Evolutionary conservation across 1,140 invertebrate species (phyloP), one percentile per base, ranked within the genome.

Genomic region (Hermetia illucens): DNA sequence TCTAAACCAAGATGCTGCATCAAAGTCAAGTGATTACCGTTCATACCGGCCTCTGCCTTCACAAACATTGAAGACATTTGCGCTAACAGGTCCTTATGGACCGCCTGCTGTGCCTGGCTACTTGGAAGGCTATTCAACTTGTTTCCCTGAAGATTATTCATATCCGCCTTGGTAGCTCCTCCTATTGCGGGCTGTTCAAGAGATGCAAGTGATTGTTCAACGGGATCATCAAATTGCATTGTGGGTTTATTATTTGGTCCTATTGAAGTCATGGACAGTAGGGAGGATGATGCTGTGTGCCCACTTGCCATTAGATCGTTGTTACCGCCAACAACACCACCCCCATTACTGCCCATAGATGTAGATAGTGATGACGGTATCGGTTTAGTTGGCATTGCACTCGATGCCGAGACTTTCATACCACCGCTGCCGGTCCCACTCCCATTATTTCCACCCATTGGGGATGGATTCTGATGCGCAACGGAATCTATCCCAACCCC

Each of bases 151-250:
- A 44, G 45, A 9, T 40, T 29, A 19, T 13, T 46, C 39, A 4
- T 38, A 6, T 41, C 40, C 4, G 41, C 10, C 44, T 43, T 16
- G 4, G 21, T 32, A 31, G 12, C 43, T 9, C 34, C 34, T 16
- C 9, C 16, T 16, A 33, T 33, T 45, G 24, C 40, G 20, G 51
- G 57, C 22, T 71, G 66, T 54, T 77, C 75, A 13, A 77, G 51
- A 41, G 68, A 75, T 24, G 74, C 74, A 36, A 77, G 59, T 19
- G 74, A 75, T 44, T 75, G 66, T 52, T 77, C 75, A 43, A 77
- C 63, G n/a, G 74, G 73, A 53, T 77, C 75, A 30, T 65, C 55
- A 50, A 69, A 52, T 52, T 58, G 51, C 5, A 32, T 6, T 32
- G 6, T 36, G 21, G 22, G 5, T 24, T 25, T 12, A 18, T 36